A percentile compares a stretch with the other conserved stretches of the same genome.
Evolutionary conservation across 2,113 vertebrate species (phyloP).

Genomic region (Cephalopholis sonnerati): DNA sequence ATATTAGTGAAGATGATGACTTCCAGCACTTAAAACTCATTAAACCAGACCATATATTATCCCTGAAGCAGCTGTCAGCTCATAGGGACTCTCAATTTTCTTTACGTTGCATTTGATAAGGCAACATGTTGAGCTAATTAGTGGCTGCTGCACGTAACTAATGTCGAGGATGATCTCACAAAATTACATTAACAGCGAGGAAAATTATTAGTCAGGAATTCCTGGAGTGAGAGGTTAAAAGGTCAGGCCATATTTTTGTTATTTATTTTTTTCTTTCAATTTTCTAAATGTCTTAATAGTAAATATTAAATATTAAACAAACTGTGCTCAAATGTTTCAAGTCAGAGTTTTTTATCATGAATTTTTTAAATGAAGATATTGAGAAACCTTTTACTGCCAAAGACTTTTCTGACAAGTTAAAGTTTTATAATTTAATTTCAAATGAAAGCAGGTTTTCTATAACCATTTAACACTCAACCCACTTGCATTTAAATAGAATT

Average conservation of each 20-base stretch:
- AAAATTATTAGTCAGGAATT: not conserved
- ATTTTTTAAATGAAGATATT: too few relatives aligned
- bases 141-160: not conserved
- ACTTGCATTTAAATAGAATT: too few relatives aligned
- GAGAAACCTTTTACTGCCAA: too few relatives aligned
- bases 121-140: slow-evolving; percentile 2
- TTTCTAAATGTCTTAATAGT: too few relatives aligned
- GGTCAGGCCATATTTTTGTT: not conserved
- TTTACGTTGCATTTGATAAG: slow-evolving; percentile 15
- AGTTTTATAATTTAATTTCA: too few relatives aligned
- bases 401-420: too few relatives aligned
- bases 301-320: too few relatives aligned
- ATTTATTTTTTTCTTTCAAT: not conserved
- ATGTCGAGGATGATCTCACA: slow-evolving; percentile 21
- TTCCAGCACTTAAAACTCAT: not conserved
- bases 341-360: too few relatives aligned
- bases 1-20: not conserved
- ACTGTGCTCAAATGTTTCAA: too few relatives aligned
- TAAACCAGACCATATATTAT: not conserved
- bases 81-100: not conserved
- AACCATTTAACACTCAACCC: too few relatives aligned
- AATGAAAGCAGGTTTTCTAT: too few relatives aligned
- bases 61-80: slow-evolving; percentile 19
- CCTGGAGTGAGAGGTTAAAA: not conserved
- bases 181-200: not conserved